Conservation (phyloP, 2,113 vertebrate species). For the Aviceda subcristata region DNA sequence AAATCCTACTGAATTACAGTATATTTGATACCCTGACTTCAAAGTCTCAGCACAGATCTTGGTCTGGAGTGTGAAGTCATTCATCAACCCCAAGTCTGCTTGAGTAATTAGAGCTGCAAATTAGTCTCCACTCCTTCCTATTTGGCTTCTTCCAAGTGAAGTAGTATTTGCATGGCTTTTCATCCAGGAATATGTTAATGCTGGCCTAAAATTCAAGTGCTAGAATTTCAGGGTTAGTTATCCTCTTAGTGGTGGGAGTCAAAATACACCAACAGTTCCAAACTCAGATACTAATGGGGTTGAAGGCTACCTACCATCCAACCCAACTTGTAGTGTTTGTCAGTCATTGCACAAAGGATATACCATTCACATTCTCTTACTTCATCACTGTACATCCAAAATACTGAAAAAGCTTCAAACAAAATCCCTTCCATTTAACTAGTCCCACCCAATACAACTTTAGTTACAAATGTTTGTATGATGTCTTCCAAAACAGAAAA, state of each 20-base stretch:
- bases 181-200: conserved; percentile 27
- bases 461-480: neutral
- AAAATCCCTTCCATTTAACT: conserved; percentile 40
- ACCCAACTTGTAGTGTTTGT: conserved; percentile 4
- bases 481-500: conserved; percentile 27
- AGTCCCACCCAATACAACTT: neutral
- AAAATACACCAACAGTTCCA: neutral
- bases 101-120: neutral
- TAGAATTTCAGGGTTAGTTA: conserved; percentile 10
- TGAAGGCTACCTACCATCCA: conserved; percentile 13
- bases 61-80: neutral
- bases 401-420: conserved; percentile 36
- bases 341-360: conserved; percentile 33
- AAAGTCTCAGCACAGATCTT: neutral
- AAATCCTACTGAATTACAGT: neutral
- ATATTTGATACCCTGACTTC: neutral
- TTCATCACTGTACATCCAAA: conserved; percentile 31
- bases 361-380: conserved; percentile 28
- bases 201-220: conserved; percentile 34
- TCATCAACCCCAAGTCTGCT: neutral
- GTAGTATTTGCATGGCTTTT: conserved; percentile 66
- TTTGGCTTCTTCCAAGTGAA: conserved; percentile 59
- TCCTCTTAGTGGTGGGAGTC: neutral
- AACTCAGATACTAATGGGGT: neutral
- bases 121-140: neutral